phyloP scores from a whole-genome alignment of 1,140 invertebrate genomes.

The Tigriopus japonicus region DNA sequence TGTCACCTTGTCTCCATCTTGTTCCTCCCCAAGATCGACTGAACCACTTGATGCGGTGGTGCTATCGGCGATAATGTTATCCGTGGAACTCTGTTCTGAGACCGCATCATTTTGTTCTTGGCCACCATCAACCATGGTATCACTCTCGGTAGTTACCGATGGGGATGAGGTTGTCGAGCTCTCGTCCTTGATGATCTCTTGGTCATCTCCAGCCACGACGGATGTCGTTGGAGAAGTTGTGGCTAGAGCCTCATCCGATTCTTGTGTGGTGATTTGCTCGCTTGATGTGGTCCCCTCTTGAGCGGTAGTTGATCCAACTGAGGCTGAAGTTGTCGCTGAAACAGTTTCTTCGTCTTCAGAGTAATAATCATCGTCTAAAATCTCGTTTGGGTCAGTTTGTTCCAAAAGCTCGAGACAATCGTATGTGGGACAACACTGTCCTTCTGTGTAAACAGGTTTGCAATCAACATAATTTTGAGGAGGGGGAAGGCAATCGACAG shows the following conservation, averaged over 20 bases:
- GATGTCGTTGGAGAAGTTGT: too few relatives aligned
- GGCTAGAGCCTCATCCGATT: neutral
- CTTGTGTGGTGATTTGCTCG: neutral
- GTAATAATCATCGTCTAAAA: neutral
- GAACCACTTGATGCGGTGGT: neutral
- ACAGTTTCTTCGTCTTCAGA: neutral
- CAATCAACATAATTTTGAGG: constrained; percentile 13
- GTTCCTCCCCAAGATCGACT: neutral
- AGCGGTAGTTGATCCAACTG: neutral
- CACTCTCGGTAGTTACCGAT: too few relatives aligned
- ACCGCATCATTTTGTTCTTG: too few relatives aligned
- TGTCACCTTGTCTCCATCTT: neutral
- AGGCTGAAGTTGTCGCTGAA: neutral
- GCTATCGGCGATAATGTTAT: neutral
- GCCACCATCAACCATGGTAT: too few relatives aligned
- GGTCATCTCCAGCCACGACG: too few relatives aligned
- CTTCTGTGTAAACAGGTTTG: constrained; percentile 13
- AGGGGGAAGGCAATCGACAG: constrained; percentile 22
- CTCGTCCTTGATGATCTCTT: too few relatives aligned
- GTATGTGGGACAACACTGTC: constrained; percentile 23
- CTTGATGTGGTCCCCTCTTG: neutral
- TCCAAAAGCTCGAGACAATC: constrained; percentile 4
- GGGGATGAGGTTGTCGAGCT: too few relatives aligned
- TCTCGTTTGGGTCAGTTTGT: too few relatives aligned
- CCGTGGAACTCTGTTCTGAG: too few relatives aligned